Base-by-base conservation (phyloP, 2,888 invertebrate genomes). In the Patella pellucida region DNA sequence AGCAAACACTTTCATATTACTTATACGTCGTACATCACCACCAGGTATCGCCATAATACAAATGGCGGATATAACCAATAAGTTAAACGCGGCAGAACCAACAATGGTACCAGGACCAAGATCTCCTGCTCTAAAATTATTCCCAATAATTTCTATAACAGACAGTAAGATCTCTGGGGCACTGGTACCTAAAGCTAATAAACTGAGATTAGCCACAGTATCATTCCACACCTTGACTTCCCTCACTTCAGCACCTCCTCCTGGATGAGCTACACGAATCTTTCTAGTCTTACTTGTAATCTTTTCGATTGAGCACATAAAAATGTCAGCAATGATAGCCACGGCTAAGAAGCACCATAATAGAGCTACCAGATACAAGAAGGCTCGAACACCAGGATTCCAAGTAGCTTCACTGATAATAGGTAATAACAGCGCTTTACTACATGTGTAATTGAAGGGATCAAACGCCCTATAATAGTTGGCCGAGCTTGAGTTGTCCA, bases 71-170 rank as follows among this genome's bases (percentile, higher is more conserved):
- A 93, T 93, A 69, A 92, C 91, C 75, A 93, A 88, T 62, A 93
- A 87, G 86, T 93, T 93, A 87, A 93, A 93, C n/a, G 93, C 93
- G 1, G 93, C 93, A 2, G 93, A 93, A 0, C 93, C 93, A 9
- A 93, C 93, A 71, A 93, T 93, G 15, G 93, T 93, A 31, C 93
- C 92, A 0, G 93, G 93, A 11, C 93, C 93, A 1, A 93, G 86
- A 2, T 91, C 91, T 14, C 93, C 93, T 3, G 93, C 89, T 71
- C 87, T 78, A 82, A 87, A 89, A 84, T 87, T 85, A 79, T 91
- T 92, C n/a, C 91, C 91, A 50, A 92, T 83, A 72, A 93, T 92
- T 86, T 93, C 93, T 78, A 93, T 93, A 74, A 91, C 88, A 3
- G 93, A 92, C 16, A 93, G 89, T 1, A 93, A 86, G 78, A 93